Conservation (phyloP, 2,113 vertebrate species). For the Syrmaticus mikado region DNA sequence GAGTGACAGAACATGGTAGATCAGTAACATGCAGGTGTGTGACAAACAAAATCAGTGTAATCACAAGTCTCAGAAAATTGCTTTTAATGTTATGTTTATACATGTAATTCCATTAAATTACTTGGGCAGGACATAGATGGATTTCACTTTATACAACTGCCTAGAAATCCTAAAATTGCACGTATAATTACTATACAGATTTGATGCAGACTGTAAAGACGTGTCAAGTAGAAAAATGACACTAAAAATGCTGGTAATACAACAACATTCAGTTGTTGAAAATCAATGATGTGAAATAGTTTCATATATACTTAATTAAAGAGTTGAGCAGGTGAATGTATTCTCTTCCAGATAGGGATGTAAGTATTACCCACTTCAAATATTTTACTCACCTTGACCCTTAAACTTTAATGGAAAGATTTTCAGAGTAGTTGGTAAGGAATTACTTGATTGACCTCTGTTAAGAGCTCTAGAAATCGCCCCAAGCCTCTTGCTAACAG, state of each 20-base stretch:
- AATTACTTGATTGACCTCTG: not conserved
- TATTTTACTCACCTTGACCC: not conserved
- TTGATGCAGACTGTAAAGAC: not conserved
- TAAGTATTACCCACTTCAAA: not conserved
- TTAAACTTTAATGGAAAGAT: not conserved
- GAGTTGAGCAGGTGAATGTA: not conserved
- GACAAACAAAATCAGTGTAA: slow-evolving; percentile 72
- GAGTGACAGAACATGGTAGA: slow-evolving; percentile 48
- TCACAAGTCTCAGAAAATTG: slow-evolving; percentile 67
- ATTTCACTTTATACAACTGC: slow-evolving; percentile 2
- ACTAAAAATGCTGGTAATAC: not conserved
- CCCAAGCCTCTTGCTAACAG: not conserved
- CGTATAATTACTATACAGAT: not conserved
- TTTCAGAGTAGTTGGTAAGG: not conserved
- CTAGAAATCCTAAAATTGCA: slow-evolving; percentile 28
- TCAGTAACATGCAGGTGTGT: slow-evolving; percentile 60
- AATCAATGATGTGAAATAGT: not conserved
- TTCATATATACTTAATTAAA: not conserved
- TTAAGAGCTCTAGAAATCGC: not conserved
- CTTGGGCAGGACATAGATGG: slow-evolving; percentile 57
- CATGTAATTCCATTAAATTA: slow-evolving; percentile 64
- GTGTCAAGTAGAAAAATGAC: not conserved
- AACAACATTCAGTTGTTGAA: not conserved
- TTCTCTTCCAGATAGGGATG: not conserved
- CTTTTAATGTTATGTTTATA: slow-evolving; percentile 70